Percentiles rank a stretch among this genome's conserved stretches.
Conservation (phyloP, 1,140 invertebrate genomes). For the Tyrophagus putrescentiae region DNA sequence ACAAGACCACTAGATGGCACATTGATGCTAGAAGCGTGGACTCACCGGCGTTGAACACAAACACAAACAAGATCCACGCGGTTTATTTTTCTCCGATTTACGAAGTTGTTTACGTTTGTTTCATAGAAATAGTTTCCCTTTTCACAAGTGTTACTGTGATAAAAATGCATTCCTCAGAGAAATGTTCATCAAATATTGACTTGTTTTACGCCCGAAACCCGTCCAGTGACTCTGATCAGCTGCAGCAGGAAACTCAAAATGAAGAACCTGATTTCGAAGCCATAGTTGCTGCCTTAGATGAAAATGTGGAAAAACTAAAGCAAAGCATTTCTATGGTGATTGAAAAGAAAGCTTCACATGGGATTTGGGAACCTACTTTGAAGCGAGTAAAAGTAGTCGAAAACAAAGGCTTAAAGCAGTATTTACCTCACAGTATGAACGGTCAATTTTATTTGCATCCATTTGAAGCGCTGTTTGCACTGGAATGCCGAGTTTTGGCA, state of each 20-base stretch:
- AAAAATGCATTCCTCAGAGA: neutral
- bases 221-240: too few relatives aligned
- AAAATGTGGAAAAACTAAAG: neutral
- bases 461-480: slow-evolving; percentile 21
- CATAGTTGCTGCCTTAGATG: neutral
- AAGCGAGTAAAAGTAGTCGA: neutral
- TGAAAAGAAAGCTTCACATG: slow-evolving; percentile 3
- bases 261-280: neutral
- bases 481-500: slow-evolving; percentile 11
- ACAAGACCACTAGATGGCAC: too few relatives aligned
- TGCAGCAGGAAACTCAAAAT: too few relatives aligned
- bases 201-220: too few relatives aligned
- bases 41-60: too few relatives aligned
- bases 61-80: too few relatives aligned
- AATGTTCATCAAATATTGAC: neutral
- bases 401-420: slow-evolving; percentile 4
- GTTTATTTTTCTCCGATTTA: too few relatives aligned
- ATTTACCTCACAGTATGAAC: neutral
- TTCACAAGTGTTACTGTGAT: neutral
- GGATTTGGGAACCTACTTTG: neutral
- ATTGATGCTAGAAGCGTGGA: too few relatives aligned
- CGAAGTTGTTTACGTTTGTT: neutral
- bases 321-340: neutral
- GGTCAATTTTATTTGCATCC: neutral
- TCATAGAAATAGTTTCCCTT: too few relatives aligned